Evolutionary conservation across 1,140 invertebrate species (phyloP).

Genomic region (Thaumatotibia leucotreta): DNA sequence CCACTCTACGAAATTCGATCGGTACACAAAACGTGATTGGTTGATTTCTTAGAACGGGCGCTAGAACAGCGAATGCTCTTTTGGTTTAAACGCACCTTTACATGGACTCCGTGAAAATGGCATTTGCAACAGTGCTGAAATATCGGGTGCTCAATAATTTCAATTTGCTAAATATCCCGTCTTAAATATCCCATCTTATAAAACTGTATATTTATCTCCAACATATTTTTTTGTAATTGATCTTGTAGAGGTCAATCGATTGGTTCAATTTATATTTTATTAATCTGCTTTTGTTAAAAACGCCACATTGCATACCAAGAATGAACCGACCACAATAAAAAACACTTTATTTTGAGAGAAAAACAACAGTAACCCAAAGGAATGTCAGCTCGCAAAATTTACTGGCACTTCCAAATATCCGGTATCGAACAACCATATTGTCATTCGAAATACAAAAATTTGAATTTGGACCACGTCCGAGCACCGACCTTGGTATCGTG

Average conservation of each 20-base stretch:
- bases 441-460: slow-evolving; percentile 34
- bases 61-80: too few relatives aligned
- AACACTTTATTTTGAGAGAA: not conserved
- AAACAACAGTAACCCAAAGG: slow-evolving; percentile 14
- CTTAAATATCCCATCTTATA: too few relatives aligned
- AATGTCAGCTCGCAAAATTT: slow-evolving; percentile 6
- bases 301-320: not conserved
- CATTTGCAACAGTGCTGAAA: too few relatives aligned
- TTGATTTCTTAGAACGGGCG: too few relatives aligned
- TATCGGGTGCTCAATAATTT: too few relatives aligned
- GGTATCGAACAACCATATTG: slow-evolving; percentile 43
- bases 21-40: too few relatives aligned
- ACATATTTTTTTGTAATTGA: not conserved
- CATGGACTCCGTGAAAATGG: too few relatives aligned
- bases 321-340: not conserved
- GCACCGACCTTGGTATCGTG: slow-evolving; percentile 45
- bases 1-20: too few relatives aligned
- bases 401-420: slow-evolving; percentile 22
- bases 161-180: too few relatives aligned
- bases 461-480: slow-evolving; percentile 39
- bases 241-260: not conserved
- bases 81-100: too few relatives aligned
- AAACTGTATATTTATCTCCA: too few relatives aligned
- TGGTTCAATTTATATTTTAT: too few relatives aligned
- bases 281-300: not conserved